Conservation (phyloP, 2,113 vertebrate genomes). For the Mesitornis unicolor region DNA sequence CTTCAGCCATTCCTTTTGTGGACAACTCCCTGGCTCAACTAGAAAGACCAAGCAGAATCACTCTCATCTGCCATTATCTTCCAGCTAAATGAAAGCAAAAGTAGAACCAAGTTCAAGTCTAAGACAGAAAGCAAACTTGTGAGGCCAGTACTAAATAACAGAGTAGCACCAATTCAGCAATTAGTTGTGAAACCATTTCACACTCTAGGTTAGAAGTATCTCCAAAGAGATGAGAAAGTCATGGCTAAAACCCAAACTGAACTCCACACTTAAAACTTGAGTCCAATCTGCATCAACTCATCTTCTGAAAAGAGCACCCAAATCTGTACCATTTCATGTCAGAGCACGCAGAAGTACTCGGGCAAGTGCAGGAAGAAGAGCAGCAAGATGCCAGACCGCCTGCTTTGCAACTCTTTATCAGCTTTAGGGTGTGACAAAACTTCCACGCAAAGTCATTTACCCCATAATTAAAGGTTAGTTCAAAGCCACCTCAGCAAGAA, state of each 20-base stretch:
- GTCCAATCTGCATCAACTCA: not conserved
- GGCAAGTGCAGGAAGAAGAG: not conserved
- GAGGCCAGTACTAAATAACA: not conserved
- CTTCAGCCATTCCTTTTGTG: not conserved
- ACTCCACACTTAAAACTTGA: not conserved
- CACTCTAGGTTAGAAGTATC: not conserved
- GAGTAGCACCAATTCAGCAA: not conserved
- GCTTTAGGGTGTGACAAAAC: not conserved
- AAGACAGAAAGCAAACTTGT: not conserved
- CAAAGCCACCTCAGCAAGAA: not conserved
- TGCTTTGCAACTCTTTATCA: not conserved
- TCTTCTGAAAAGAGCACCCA: not conserved
- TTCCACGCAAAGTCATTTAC: not conserved
- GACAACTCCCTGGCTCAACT: not conserved
- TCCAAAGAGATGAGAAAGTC: not conserved
- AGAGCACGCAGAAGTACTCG: accelerated
- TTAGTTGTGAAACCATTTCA: not conserved
- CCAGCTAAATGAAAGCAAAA: not conserved
- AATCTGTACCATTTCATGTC: not conserved
- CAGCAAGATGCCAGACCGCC: not conserved
- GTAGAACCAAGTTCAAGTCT: not conserved
- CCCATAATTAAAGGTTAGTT: not conserved
- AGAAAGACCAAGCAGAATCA: not conserved
- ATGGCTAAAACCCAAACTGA: not conserved
- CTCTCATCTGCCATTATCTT: not conserved